These are phyloP conservation scores for Rallus crepitans DNA, from an alignment of 2,797 vertebrate genomes.

Conservation along the genomic window DNA sequence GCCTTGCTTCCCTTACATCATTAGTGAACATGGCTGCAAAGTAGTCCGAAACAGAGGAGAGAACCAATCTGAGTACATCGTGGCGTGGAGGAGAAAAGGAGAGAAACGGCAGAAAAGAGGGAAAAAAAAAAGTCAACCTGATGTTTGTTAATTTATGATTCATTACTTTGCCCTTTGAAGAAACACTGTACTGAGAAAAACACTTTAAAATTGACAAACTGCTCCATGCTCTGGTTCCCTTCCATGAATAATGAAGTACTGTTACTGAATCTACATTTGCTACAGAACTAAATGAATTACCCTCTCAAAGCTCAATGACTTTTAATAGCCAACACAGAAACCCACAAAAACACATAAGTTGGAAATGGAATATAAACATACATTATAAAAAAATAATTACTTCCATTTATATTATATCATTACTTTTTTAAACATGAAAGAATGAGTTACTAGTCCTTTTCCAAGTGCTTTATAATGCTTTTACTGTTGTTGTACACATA, in stretches of 20 bases:
- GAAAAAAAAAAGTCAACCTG: not conserved
- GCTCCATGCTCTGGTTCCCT: slow-evolving; percentile 38
- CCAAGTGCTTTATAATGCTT: not conserved
- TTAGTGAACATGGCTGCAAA: slow-evolving; percentile 99
- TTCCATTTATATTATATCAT: not conserved
- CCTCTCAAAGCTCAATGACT: slow-evolving; percentile 31
- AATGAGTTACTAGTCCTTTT: not conserved
- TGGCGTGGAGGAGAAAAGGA: not conserved
- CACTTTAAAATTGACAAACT: slow-evolving; percentile 50
- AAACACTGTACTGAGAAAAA: slow-evolving; percentile 21
- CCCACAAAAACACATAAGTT: not conserved
- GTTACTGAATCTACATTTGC: slow-evolving; percentile 37
- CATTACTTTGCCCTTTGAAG: slow-evolving; percentile 42
- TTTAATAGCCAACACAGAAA: slow-evolving; percentile 24
- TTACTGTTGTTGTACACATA: not conserved
- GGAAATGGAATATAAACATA: not conserved
- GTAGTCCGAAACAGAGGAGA: slow-evolving; percentile 98
- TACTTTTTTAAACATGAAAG: not conserved
- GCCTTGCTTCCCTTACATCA: slow-evolving; percentile 95
- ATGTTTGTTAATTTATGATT: slow-evolving; percentile 51
- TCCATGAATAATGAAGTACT: slow-evolving; percentile 66
- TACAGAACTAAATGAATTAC: slow-evolving; percentile 59
- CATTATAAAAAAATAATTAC: not conserved
- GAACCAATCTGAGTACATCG: slow-evolving; percentile 85
- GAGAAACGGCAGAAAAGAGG: not conserved